These are phyloP conservation scores for Metacarcinus magister DNA, from an alignment of 2,888 invertebrate species.

Conservation along the genomic window DNA sequence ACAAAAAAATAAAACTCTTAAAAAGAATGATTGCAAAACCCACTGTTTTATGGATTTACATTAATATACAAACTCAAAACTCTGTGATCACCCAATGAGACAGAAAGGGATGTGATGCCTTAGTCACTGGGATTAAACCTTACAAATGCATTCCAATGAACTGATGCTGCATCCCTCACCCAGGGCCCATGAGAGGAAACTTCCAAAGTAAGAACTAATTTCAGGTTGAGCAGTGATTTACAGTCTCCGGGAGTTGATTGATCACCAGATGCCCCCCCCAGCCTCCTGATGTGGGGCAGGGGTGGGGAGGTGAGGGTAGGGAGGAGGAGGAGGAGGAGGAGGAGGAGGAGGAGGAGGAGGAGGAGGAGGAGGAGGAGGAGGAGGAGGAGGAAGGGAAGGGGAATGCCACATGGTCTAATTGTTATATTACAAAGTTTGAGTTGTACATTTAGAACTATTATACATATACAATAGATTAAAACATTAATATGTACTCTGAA, in stretches of 20 bases:
- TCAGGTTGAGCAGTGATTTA: slow-evolving; percentile 74
- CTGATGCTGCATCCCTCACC: slow-evolving; percentile 62
- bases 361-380: background rate
- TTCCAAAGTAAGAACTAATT: slow-evolving; percentile 60
- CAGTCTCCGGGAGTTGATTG: slow-evolving; percentile 60
- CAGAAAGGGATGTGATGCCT: background rate
- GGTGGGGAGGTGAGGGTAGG: background rate
- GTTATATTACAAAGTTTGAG: slow-evolving; percentile 75
- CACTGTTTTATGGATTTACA: slow-evolving; percentile 68
- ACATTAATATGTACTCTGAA: slow-evolving; percentile 79
- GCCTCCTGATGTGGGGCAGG: slow-evolving; percentile 20
- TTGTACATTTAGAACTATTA: slow-evolving; percentile 79
- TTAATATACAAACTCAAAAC: slow-evolving; percentile 77
- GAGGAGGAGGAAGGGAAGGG: slow-evolving; percentile 38
- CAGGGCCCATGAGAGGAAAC: slow-evolving; percentile 29
- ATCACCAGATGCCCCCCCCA: slow-evolving; percentile 46
- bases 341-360: too few species aligned
- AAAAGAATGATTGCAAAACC: slow-evolving; percentile 70
- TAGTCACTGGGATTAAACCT: slow-evolving; percentile 34
- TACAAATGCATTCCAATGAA: slow-evolving; percentile 32
- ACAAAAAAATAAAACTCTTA: slow-evolving; percentile 52
- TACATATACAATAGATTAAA: slow-evolving; percentile 79
- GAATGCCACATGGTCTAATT: slow-evolving; percentile 65
- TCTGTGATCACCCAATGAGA: slow-evolving; percentile 57
- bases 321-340: background rate